These are phyloP conservation scores for Tridacna crocea DNA, from an alignment of 2,888 invertebrate species.

Conservation along the genomic window DNA sequence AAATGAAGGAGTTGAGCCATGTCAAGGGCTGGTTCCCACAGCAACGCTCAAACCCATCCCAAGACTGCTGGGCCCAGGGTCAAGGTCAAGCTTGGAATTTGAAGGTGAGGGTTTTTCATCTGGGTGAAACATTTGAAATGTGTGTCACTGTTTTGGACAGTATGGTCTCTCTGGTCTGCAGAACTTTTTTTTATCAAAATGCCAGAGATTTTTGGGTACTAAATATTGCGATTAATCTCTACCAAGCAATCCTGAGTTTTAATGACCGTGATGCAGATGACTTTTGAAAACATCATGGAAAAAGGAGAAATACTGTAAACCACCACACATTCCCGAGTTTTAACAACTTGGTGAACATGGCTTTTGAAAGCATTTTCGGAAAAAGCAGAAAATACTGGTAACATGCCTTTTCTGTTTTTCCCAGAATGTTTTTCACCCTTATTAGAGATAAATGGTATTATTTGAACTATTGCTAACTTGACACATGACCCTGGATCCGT, in stretches of 20 bases:
- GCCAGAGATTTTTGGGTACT: too few relatives aligned
- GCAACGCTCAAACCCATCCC: conserved; percentile 83
- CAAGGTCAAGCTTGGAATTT: conserved; percentile 81
- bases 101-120: conserved; percentile 77
- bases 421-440: not conserved
- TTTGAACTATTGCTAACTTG: too few relatives aligned
- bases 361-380: not conserved
- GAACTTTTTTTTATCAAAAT: too few relatives aligned
- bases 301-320: too few relatives aligned
- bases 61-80: conserved; percentile 77
- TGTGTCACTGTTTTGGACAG: too few relatives aligned
- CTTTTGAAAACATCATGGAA: too few relatives aligned
- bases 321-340: not conserved
- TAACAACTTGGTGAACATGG: not conserved
- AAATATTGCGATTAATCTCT: too few relatives aligned
- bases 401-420: not conserved
- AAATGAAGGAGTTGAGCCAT: conserved; percentile 69
- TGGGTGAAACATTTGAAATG: not conserved
- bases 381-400: not conserved
- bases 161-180: too few relatives aligned
- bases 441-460: too few relatives aligned
- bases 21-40: conserved; percentile 84
- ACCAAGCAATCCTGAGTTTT: too few relatives aligned
- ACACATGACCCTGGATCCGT: too few relatives aligned
- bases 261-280: too few relatives aligned